Evolutionary conservation across 2,888 invertebrate genomes (phyloP).

Genomic region (Platerodrilus igneus): DNA sequence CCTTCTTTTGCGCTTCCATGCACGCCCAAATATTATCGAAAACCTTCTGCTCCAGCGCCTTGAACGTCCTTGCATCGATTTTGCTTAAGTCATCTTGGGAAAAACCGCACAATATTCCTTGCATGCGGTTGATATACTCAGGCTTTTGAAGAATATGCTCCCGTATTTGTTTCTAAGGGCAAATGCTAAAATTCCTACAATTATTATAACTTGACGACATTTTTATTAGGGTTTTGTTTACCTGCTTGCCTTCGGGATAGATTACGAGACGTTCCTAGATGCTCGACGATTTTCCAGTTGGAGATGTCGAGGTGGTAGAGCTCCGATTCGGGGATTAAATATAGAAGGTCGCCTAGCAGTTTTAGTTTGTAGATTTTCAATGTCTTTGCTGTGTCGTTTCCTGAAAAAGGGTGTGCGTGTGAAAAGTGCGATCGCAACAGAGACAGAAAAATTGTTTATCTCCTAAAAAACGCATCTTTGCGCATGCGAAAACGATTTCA

Average conservation of each 20-base stretch:
- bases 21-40: conserved; percentile 3
- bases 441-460: no score
- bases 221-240: background rate
- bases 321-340: conserved; percentile 9
- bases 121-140: conserved; percentile 6
- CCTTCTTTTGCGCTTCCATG: conserved; percentile 5
- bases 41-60: background rate
- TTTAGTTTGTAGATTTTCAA: no score
- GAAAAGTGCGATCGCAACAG: no score
- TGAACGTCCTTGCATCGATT: background rate
- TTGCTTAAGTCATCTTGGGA: conserved; percentile 1
- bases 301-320: conserved; percentile 9
- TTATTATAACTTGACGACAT: background rate
- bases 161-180: conserved; percentile 5
- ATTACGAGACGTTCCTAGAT: conserved; percentile 5
- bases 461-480: no score
- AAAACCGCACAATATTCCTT: conserved; percentile 12
- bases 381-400: no score
- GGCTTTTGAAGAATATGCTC: background rate
- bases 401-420: no score
- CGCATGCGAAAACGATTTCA: no score
- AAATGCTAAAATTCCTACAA: conserved; percentile 7
- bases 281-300: conserved; percentile 9
- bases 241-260: conserved; percentile 11
- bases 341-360: conserved; percentile 2